Base-by-base conservation (phyloP, 2,888 invertebrate genomes). In the Netelia inedita region DNA sequence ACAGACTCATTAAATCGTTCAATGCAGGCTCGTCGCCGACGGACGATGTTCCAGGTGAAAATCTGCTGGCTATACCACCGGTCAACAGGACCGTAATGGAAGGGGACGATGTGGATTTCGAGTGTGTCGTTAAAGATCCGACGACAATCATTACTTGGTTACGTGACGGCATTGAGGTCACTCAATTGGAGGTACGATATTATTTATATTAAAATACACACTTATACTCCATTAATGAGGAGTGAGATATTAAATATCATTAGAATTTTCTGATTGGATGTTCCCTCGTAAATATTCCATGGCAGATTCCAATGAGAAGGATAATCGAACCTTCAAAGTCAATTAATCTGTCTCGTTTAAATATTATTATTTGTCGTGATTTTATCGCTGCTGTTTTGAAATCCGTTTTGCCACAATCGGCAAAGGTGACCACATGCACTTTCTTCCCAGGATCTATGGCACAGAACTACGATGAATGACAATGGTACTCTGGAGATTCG, bases 81-180 rank as follows among this genome's bases (percentile, higher is more conserved):
- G 96, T 97, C 89, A 98, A 99, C 94, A 96, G 96, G 93, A 98
- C 98, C 2, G 96, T 97, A 73, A 95, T 97, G 94, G 98, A 98
- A 94, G 98, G 98, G 6, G 96, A 97, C 88, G 95, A 96, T 83
- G 98, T 97, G 0, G 96, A 96, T 92, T 96, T 98, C 89, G 96
- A 96, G 85, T 98, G 98, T 93, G 95, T 96, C 79, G 96, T 98
- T 69, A 97, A 97, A 93, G 96, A 96, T 88, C 95, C 95, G 79
- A 95, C 94, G 88, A 96, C 95, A 66, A 95, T 93, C 66, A 95
- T 95, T 1, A 92, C 94, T 1, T 96, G 96, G 96, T 94, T 94
- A 89, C 94, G 95, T 82, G 95, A 95, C 82, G 94, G 94, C 16
- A 91, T 93, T 8, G 94, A 94, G 65, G 93, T 95, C 76, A 88